Evolutionary conservation across 2,113 vertebrate species (phyloP).

Genomic region (Rutilus rutilus): DNA sequence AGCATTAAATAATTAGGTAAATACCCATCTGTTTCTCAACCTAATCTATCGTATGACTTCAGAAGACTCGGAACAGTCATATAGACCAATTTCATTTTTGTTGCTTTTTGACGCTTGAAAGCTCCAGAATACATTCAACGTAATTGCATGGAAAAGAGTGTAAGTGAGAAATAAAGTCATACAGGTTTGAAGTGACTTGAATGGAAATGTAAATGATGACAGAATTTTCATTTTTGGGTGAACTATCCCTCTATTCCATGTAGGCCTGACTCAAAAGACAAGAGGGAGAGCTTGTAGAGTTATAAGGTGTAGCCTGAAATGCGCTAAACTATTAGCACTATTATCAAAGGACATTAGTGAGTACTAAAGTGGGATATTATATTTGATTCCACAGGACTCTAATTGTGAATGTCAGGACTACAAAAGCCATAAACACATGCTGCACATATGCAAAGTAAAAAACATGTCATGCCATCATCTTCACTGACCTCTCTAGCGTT

Average conservation of each 20-base stretch:
- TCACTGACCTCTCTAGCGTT: slow-evolving; percentile 19
- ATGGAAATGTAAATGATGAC: neutral
- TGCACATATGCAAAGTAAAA: slow-evolving; percentile 23
- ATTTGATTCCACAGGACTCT: neutral
- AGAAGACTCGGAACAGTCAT: neutral
- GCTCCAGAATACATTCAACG: neutral
- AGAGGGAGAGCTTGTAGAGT: neutral
- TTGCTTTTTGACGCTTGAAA: neutral
- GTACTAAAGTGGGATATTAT: neutral
- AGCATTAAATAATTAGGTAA: neutral
- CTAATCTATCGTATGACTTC: neutral
- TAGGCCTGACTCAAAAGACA: neutral
- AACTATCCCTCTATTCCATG: neutral
- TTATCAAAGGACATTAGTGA: neutral
- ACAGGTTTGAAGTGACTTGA: neutral
- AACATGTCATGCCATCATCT: slow-evolving; percentile 30
- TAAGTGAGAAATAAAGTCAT: neutral
- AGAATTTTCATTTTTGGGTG: neutral
- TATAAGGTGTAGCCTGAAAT: neutral
- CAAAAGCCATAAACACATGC: slow-evolving; percentile 25
- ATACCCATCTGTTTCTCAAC: neutral
- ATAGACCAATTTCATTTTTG: neutral
- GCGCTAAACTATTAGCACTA: neutral
- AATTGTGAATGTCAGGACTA: slow-evolving; percentile 21
- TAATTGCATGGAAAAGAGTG: neutral